phyloP scores from a whole-genome alignment of 2,797 vertebrate species.

The Phrynocephalus forsythii region DNA sequence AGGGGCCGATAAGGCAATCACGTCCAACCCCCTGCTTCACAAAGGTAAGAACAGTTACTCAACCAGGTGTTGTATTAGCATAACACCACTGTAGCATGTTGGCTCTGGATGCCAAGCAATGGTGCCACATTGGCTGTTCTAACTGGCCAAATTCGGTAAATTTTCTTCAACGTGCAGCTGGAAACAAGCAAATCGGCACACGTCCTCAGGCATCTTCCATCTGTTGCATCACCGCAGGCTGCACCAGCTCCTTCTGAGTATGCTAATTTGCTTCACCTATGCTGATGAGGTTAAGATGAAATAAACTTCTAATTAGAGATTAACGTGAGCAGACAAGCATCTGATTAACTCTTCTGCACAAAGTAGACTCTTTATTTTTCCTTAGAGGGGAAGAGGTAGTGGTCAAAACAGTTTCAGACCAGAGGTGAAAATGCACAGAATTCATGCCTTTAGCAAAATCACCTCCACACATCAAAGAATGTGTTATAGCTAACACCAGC shows the following conservation, averaged over 20 bases:
- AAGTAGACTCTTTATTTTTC: not conserved
- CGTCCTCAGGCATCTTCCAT: not conserved
- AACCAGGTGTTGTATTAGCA: no score
- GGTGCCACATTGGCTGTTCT: not conserved
- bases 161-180: not conserved
- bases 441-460: not conserved
- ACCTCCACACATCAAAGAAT: no score
- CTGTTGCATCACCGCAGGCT: not conserved
- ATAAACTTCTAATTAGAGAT: constrained; percentile 17
- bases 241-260: not conserved
- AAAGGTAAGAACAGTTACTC: no score
- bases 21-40: no score
- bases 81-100: no score
- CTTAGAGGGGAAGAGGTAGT: not conserved
- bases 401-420: not conserved
- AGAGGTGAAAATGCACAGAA: not conserved
- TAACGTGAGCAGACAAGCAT: constrained; percentile 1
- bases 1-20: no score
- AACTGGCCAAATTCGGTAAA: not conserved
- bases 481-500: not conserved
- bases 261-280: not conserved
- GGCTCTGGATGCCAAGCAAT: no score
- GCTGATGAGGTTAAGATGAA: not conserved
- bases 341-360: not conserved
- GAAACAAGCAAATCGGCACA: not conserved